phyloP scores from a whole-genome alignment of 2,888 invertebrate genomes.

The Pristionchus exspectatus region DNA sequence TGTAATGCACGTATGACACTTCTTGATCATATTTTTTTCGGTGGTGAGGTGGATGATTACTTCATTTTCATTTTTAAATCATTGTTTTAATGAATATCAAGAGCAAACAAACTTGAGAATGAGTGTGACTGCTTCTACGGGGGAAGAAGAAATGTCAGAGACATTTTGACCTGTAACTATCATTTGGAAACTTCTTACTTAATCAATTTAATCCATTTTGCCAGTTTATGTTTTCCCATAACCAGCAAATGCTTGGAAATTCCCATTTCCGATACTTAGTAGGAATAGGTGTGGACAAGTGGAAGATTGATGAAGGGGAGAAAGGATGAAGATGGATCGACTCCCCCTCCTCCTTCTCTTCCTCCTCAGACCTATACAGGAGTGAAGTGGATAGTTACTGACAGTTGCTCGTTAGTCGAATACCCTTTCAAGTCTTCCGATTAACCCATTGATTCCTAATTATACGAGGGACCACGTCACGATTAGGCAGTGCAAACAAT shows the following conservation, averaged over 20 bases:
- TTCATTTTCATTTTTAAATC: not conserved
- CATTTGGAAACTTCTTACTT: too few relatives aligned
- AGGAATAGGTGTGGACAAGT: not conserved
- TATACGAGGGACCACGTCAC: not conserved
- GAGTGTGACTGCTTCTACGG: not conserved
- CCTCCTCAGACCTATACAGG: not conserved
- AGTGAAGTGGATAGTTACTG: conserved; percentile 36
- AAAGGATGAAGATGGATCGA: conserved; percentile 26
- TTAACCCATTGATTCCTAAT: not conserved
- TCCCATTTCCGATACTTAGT: not conserved
- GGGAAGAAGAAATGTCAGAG: conserved; percentile 24
- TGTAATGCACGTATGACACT: not conserved
- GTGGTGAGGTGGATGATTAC: too few relatives aligned
- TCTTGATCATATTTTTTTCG: too few relatives aligned
- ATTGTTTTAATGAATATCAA: not conserved
- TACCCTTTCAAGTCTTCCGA: not conserved
- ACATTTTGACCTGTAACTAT: conserved; percentile 18
- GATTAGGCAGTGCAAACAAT: not conserved
- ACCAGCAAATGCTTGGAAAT: not conserved
- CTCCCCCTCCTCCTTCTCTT: not conserved
- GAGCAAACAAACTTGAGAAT: conserved; percentile 29
- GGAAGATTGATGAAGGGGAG: not conserved
- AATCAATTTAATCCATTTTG: not conserved
- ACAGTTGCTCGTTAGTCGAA: conserved; percentile 28
- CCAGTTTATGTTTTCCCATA: not conserved